Evolutionary conservation across 2,113 vertebrate genomes (phyloP), one percentile per base, ranked within the genome.

Genomic region (Nibea albiflora): DNA sequence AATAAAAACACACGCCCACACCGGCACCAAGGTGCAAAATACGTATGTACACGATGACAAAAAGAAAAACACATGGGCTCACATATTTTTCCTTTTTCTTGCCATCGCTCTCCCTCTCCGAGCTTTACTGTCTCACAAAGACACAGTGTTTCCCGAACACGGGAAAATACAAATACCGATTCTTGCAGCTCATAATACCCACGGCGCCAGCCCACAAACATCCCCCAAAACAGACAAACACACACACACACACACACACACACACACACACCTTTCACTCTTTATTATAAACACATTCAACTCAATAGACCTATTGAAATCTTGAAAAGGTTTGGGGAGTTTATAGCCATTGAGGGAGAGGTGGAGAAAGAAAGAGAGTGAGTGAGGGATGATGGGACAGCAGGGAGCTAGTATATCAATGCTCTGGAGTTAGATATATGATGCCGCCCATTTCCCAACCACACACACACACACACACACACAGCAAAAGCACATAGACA

Each of bases 401-500:
- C 28, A 47, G 72, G 66, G 20, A 83, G 63, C 64, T 60, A 10
- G 76, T 73, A 49, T 74, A 68, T 85, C 70, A 85, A 57, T 67
- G 63, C 68, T n/a, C 28, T 68, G 63, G 67, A 83, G 63, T 81
- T 70, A 75, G 78, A 88, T 79, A 73, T 65, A 68, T 61, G 54
- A 80, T 47, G 73, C 73, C 0, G 20, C 17, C 44, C 39, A 42
- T 65, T 73, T 74, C 44, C 49, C 65, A 60, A 35, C 76, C 65
- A 17, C 20, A 73, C 46, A 64, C 39, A 65, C 20, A 73, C 20
- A 73, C 46, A 64, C 39, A 65, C 20, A 73, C 46, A 57, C 35
- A 74, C 49, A 80, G 5, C 17, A 15, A 64, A 22, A 52, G 22
- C 44, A 64, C 28, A 63, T 60, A 57, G 24, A 74, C 49, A 80